These are phyloP conservation scores for Nebria salina DNA, from an alignment of 2,888 invertebrate species.

Conservation along the genomic window DNA sequence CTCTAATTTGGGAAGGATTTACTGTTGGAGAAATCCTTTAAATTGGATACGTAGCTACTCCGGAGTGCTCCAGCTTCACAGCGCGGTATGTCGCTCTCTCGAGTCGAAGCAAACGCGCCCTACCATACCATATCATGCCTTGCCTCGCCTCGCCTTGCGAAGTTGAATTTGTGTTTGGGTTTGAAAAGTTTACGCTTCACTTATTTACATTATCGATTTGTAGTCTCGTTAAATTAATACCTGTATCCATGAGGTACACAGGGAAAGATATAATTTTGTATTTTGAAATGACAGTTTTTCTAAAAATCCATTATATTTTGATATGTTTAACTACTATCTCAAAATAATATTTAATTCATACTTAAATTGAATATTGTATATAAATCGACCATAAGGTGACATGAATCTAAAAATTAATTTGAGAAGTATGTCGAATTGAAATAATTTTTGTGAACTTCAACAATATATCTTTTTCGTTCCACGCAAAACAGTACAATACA, in stretches of 20 bases:
- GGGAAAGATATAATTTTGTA: background rate
- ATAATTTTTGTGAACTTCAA: too few relatives aligned
- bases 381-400: too few relatives aligned
- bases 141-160: background rate
- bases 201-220: slow-evolving; percentile 44
- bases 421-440: too few relatives aligned
- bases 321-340: too few relatives aligned
- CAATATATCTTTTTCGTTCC: too few relatives aligned
- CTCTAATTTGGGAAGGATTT: slow-evolving; percentile 69
- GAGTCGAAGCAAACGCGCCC: background rate
- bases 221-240: background rate
- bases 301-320: too few relatives aligned
- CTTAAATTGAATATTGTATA: too few relatives aligned
- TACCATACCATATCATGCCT: too few relatives aligned
- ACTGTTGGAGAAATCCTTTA: slow-evolving; percentile 67
- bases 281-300: background rate
- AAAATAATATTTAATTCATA: too few relatives aligned
- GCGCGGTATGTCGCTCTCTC: background rate
- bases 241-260: background rate
- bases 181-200: slow-evolving; percentile 44
- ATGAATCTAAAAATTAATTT: too few relatives aligned
- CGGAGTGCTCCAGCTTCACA: slow-evolving; percentile 12
- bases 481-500: too few relatives aligned
- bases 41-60: slow-evolving; percentile 62
- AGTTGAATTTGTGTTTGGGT: slow-evolving; percentile 42